Percentiles rank a stretch among this genome's conserved stretches.
phyloP scores from a whole-genome alignment of 2,888 invertebrate species.

The Troilus luridus region DNA sequence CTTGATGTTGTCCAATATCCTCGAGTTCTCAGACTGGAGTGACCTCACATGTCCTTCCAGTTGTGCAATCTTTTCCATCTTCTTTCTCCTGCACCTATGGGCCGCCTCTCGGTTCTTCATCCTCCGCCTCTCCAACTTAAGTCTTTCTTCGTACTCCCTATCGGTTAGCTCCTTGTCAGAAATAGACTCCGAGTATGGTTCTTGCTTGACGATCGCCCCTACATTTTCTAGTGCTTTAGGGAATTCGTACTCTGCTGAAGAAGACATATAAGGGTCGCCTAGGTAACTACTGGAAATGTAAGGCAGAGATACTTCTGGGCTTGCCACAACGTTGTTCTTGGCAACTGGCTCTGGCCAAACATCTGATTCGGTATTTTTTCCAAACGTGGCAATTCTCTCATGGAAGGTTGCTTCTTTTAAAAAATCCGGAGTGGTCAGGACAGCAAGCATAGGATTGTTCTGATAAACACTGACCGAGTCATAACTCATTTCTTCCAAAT shows the following conservation, averaged over 20 bases:
- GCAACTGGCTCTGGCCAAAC: not conserved
- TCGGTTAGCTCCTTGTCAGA: constrained; percentile 35
- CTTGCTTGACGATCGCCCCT: not conserved
- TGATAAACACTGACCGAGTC: not conserved
- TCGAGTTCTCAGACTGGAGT: constrained; percentile 1
- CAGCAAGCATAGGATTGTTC: not conserved
- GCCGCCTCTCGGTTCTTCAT: constrained; percentile 23
- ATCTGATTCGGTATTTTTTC: not conserved
- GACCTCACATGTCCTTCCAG: constrained; percentile 10
- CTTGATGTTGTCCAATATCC: constrained; percentile 30
- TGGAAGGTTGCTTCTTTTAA: constrained; percentile 33
- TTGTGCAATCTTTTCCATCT: constrained; percentile 34
- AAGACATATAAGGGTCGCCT: not conserved
- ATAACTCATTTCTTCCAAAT: not conserved
- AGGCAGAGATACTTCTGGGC: not conserved
- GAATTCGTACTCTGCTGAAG: not conserved
- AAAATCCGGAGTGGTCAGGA: constrained; percentile 10
- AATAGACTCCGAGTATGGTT: not conserved
- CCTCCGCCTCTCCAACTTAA: constrained; percentile 11
- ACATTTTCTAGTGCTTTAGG: not conserved
- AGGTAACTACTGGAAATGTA: constrained; percentile 15
- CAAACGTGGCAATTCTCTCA: constrained; percentile 11
- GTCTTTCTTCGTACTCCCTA: constrained; percentile 17
- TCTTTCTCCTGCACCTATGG: constrained; percentile 19
- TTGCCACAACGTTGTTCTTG: not conserved